Evolutionary conservation across 2,888 invertebrate genomes (phyloP).

Genomic region (Clivina fossor): DNA sequence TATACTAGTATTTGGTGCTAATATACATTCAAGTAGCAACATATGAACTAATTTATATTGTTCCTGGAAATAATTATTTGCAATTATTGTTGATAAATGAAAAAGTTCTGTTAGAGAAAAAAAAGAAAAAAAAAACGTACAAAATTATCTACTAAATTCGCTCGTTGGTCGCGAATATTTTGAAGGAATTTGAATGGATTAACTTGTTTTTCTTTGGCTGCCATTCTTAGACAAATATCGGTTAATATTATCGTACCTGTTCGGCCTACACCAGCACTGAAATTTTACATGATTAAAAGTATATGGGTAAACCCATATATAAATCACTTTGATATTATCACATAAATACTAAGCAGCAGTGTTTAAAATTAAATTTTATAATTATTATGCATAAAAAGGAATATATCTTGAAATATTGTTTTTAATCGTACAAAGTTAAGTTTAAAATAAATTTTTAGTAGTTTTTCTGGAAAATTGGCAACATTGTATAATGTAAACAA

Average conservation of each 20-base stretch:
- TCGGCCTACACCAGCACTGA: slow-evolving; percentile 58
- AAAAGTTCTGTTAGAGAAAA: not conserved
- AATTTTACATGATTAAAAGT: no score
- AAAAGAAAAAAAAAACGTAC: slow-evolving; percentile 14
- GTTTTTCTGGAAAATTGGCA: no score
- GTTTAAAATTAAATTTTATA: no score
- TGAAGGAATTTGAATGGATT: slow-evolving; percentile 33
- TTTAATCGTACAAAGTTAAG: no score
- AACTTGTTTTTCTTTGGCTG: slow-evolving; percentile 43
- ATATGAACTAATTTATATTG: slow-evolving; percentile 49
- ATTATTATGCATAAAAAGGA: no score
- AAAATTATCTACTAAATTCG: slow-evolving; percentile 40
- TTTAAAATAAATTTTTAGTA: no score
- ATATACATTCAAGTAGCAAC: slow-evolving; percentile 46
- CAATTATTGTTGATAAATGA: slow-evolving; percentile 4
- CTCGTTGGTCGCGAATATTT: slow-evolving; percentile 36
- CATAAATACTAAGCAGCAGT: no score
- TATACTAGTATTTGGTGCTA: slow-evolving; percentile 43
- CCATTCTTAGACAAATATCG: slow-evolving; percentile 53
- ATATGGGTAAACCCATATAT: no score
- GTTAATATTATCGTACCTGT: slow-evolving; percentile 59
- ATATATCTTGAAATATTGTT: no score
- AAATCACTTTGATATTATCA: no score
- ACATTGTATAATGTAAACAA: no score
- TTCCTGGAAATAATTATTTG: slow-evolving; percentile 38